These are phyloP conservation scores for Hippocampus abdominalis DNA, from an alignment of 2,113 vertebrate genomes.

Conservation along the genomic window DNA sequence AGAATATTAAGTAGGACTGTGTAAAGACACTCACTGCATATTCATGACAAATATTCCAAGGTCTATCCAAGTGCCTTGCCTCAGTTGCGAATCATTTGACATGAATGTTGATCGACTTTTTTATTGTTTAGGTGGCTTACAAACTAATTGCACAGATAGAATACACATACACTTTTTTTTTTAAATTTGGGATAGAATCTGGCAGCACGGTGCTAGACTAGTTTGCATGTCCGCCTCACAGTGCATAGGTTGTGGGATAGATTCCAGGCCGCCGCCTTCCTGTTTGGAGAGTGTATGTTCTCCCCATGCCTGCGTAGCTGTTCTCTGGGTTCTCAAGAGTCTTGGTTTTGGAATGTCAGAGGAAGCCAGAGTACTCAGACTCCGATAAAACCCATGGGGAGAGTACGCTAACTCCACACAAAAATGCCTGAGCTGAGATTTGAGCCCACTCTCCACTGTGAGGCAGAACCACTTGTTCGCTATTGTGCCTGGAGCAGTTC, in stretches of 20 bases:
- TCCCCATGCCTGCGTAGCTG: too few relatives aligned
- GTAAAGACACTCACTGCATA: slow-evolving; percentile 25
- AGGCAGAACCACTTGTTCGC: not conserved
- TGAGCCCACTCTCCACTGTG: not conserved
- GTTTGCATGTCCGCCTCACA: too few relatives aligned
- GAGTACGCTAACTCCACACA: not conserved
- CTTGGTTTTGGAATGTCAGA: too few relatives aligned
- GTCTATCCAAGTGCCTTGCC: not conserved
- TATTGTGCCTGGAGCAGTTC: not conserved
- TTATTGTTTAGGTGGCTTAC: not conserved
- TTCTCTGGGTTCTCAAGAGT: too few relatives aligned
- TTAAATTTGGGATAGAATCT: not conserved
- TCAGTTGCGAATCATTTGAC: not conserved
- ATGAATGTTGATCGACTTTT: not conserved
- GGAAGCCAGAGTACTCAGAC: not conserved
- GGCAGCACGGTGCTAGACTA: too few relatives aligned
- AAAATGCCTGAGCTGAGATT: not conserved
- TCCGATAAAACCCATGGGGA: not conserved
- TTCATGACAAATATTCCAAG: slow-evolving; percentile 16
- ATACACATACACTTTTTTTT: not conserved
- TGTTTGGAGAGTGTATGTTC: too few relatives aligned
- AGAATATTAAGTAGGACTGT: slow-evolving; percentile 52
- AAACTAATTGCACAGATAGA: not conserved
- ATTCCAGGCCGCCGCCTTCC: too few relatives aligned
- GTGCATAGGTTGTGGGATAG: too few relatives aligned